phyloP scores from a whole-genome alignment of 1,140 invertebrate genomes.

The Plodia interpunctella region DNA sequence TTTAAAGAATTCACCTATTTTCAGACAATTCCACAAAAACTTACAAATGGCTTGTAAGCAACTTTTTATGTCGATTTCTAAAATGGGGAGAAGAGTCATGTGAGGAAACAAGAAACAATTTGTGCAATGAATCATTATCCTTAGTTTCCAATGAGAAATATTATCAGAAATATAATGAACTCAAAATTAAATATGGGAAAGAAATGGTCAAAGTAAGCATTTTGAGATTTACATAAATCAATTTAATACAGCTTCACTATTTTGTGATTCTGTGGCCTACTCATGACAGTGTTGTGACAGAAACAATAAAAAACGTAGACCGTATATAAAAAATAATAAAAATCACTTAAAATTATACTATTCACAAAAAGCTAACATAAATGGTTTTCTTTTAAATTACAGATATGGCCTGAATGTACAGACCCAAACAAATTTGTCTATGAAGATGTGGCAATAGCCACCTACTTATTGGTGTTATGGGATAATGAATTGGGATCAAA shows the following conservation, averaged over 20 bases:
- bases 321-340: not conserved
- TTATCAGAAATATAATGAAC: conserved; percentile 82
- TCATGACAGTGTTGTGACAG: too few relatives aligned
- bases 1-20: conserved; percentile 12
- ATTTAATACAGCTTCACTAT: too few relatives aligned
- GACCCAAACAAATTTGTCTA: conserved; percentile 97
- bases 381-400: conserved; percentile 36
- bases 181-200: conserved; percentile 89
- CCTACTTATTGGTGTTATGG: conserved; percentile 93
- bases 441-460: conserved; percentile 97
- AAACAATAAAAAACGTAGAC: too few relatives aligned
- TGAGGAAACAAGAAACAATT: conserved; percentile 27
- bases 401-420: conserved; percentile 93
- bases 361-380: not conserved
- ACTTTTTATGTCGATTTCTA: conserved; percentile 80
- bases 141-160: conserved; percentile 85
- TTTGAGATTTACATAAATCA: too few relatives aligned
- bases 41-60: conserved; percentile 76
- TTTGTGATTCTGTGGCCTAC: too few relatives aligned
- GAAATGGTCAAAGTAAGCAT: conserved; percentile 80
- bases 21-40: conserved; percentile 42
- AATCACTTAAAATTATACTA: not conserved
- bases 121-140: conserved; percentile 80
- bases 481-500: conserved; percentile 71
- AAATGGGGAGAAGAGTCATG: conserved; percentile 79